Conservation (phyloP, 2,888 invertebrate genomes). For the Coecobrya sp. region DNA sequence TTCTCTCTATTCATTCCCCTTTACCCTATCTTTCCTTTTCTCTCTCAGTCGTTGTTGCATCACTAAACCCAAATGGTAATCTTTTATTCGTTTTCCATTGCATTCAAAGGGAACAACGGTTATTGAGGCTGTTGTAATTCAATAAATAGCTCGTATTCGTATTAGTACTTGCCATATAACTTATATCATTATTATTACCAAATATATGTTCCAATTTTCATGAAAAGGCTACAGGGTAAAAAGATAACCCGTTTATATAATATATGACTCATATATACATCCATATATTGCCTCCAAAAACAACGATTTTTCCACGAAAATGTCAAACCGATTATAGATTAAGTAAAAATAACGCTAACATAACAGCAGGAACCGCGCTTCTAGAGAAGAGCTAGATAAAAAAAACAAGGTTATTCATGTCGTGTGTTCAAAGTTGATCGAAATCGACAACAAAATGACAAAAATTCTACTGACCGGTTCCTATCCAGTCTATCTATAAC, state of each 20-base stretch:
- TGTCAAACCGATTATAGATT: too few species aligned
- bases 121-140: slow-evolving; percentile 30
- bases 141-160: slow-evolving; percentile 1
- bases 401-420: too few species aligned
- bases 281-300: too few species aligned
- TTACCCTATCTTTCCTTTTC: background rate
- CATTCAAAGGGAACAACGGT: background rate
- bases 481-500: background rate
- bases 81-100: background rate
- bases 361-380: too few species aligned
- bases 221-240: background rate
- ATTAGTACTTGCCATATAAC: background rate
- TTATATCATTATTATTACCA: background rate
- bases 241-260: too few species aligned
- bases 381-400: too few species aligned
- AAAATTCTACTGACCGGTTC: background rate
- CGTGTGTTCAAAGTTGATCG: too few species aligned
- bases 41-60: background rate
- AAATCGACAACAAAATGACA: too few species aligned
- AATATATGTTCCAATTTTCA: background rate
- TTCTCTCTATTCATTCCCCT: background rate
- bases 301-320: too few species aligned
- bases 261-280: too few species aligned
- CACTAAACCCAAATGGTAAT: background rate
- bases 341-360: too few species aligned